Conservation (phyloP, 2,888 invertebrate species). For the Tetrapedia diversipes region DNA sequence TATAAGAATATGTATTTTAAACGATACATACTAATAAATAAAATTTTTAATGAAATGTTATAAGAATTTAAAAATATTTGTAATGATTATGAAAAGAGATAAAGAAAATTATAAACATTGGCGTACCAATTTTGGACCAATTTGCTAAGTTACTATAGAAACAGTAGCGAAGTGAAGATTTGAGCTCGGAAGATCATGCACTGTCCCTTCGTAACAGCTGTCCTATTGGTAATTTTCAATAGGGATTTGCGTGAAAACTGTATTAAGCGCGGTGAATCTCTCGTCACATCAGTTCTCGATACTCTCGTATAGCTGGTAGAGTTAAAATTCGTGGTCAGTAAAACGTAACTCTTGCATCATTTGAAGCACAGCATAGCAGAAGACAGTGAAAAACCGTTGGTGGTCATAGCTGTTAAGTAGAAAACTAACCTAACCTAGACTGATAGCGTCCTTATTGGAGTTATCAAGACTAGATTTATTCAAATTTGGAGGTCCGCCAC, state of each 20-base stretch:
- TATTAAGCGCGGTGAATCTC: conserved; percentile 47
- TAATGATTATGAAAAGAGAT: background rate
- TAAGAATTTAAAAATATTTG: background rate
- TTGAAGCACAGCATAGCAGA: conserved; percentile 63
- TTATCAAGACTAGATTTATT: conserved; percentile 59
- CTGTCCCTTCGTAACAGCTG: conserved; percentile 52
- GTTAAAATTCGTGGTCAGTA: conserved; percentile 38
- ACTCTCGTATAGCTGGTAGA: conserved; percentile 38
- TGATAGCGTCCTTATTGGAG: conserved; percentile 75
- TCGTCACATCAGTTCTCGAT: conserved; percentile 39
- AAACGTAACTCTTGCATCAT: conserved; percentile 50
- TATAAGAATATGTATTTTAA: background rate
- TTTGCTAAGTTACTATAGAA: conserved; percentile 65
- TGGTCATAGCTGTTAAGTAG: conserved; percentile 74
- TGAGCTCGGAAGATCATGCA: conserved; percentile 45
- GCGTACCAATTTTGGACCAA: conserved; percentile 43
- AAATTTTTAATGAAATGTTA: background rate
- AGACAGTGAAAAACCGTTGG: conserved; percentile 73
- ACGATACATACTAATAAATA: background rate
- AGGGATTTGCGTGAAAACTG: conserved; percentile 51
- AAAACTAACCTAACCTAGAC: conserved; percentile 71
- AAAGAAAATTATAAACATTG: conserved; percentile 3
- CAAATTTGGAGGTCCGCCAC: conserved; percentile 61
- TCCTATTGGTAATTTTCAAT: conserved; percentile 61
- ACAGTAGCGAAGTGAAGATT: conserved; percentile 53